Conservation (phyloP, 2,113 vertebrate species). For the Felis catus region DNA sequence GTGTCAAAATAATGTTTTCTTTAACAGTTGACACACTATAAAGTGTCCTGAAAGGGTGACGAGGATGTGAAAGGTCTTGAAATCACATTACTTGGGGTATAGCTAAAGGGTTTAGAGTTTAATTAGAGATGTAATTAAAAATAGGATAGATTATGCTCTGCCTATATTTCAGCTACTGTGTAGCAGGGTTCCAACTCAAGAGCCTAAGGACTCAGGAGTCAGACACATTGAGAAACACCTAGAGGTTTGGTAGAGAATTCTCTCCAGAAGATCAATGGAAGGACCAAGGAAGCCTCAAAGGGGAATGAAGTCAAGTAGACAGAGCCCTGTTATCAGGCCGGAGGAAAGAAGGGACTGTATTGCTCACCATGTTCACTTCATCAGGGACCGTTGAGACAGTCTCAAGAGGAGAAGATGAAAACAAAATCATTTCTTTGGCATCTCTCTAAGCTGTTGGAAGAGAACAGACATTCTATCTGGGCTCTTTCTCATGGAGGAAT, state of each 20-base stretch:
- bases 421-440: neutral
- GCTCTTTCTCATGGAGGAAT: neutral
- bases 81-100: neutral
- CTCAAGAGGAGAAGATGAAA: neutral
- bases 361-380: neutral
- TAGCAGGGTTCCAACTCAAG: neutral
- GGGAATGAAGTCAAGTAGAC: neutral
- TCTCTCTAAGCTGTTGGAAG: neutral
- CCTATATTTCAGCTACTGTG: neutral
- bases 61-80: neutral
- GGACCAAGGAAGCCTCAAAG: neutral
- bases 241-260: neutral
- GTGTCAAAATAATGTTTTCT: neutral
- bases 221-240: neutral
- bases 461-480: neutral
- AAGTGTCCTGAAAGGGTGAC: neutral
- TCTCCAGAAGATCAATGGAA: neutral
- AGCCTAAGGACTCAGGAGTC: neutral
- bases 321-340: neutral
- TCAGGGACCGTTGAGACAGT: neutral
- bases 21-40: neutral
- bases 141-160: neutral
- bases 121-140: neutral
- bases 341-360: neutral
- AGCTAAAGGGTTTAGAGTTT: neutral